Evolutionary conservation across 2,888 invertebrate genomes (phyloP), one percentile per base, ranked within the genome.

Genomic region (Liodrosophila aerea): DNA sequence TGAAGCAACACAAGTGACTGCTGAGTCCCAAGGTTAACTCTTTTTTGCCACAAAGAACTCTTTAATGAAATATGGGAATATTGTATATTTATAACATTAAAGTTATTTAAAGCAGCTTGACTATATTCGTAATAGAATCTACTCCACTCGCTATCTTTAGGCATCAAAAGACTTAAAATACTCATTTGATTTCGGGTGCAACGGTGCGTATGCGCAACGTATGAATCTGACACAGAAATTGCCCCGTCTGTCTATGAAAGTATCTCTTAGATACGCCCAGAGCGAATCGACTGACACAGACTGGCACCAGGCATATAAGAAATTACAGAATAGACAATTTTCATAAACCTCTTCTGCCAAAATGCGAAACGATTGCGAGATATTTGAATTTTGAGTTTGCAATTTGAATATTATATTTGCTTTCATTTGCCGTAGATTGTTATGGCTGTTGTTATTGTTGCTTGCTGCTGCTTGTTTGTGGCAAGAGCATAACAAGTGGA

Each of bases 171-270:
- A 13, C 45, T 43, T 46, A 4, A 13, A 22, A 33, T 37, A 40
- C 49, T 60, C 31, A 13, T 47, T 52, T 31, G 16, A 54, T 41
- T 51, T 36, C 31, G 31, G 40, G 71, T 66, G 58, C 66, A 70
- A 70, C 58, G 70, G 63, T 52, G 67, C 70, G 72, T 15, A 70
- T 71, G 58, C 67, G 71, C 52, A 70, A 71, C 54, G 34, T 16
- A 41, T 22, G 12, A 13, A 22, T 29, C 33, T 30, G 7, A 29
- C 46, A 31, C 13, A 45, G 30, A 18, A 40, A 64, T 49, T 51
- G 13, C 36, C 9, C 34, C 34, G 34, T 31, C 29, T 16, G 12
- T 9, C n/a, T n/a, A n/a, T n/a, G n/a, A n/a, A n/a, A n/a, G n/a
- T 22, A 22, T 2, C 22, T 22, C 3, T 22, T 34, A 53, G 30